phyloP scores from a whole-genome alignment of 1,140 invertebrate species.

The Pseudoatta argentina region DNA sequence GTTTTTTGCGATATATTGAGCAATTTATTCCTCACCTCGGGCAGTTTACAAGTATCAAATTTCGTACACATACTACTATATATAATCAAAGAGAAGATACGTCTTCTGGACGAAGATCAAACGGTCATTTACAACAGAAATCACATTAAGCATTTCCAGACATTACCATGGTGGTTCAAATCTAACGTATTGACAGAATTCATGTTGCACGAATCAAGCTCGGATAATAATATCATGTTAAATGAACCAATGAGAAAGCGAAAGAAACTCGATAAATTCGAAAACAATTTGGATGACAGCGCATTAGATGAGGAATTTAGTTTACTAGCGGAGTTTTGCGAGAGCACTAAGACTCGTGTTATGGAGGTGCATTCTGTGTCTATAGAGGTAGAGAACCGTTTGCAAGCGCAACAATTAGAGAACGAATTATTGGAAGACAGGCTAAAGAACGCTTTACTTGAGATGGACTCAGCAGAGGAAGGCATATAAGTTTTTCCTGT shows the following conservation, averaged over 20 bases:
- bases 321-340: constrained; percentile 66
- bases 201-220: constrained; percentile 41
- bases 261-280: constrained; percentile 37
- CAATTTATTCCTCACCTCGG: constrained; percentile 78
- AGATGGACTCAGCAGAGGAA: neutral
- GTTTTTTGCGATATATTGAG: constrained; percentile 78
- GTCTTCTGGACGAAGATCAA: constrained; percentile 71
- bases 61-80: constrained; percentile 81
- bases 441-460: constrained; percentile 76
- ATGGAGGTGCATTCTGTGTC: constrained; percentile 71
- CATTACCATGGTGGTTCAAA: constrained; percentile 84
- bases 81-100: constrained; percentile 79
- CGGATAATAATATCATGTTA: constrained; percentile 34
- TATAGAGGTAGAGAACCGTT: constrained; percentile 73
- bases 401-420: constrained; percentile 75
- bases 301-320: constrained; percentile 64
- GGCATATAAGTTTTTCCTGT: neutral
- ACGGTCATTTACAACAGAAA: constrained; percentile 83
- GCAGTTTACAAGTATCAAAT: constrained; percentile 70
- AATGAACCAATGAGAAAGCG: constrained; percentile 67
- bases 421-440: constrained; percentile 76
- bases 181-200: constrained; percentile 76
- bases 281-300: constrained; percentile 53
- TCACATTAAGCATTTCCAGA: constrained; percentile 81
- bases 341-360: constrained; percentile 62